These are phyloP conservation scores for Hormiphora californensis DNA, from an alignment of 37 sponge, comb jelly and placozoan species.

Conservation along the genomic window DNA sequence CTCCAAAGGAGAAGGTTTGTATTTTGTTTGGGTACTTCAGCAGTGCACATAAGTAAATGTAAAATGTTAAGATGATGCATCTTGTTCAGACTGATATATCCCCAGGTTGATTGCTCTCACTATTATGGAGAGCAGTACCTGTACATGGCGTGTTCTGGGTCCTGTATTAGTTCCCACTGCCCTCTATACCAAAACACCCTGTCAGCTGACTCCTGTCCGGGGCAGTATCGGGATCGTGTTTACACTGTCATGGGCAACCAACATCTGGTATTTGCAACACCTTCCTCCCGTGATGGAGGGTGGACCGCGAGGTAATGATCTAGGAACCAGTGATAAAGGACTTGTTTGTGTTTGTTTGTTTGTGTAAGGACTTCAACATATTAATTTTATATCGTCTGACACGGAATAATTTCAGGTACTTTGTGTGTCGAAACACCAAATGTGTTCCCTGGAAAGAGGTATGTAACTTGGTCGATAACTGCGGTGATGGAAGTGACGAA, in stretches of 20 bases:
- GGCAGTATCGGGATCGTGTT: background rate
- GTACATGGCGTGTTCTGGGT: background rate
- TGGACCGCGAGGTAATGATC: too few species aligned
- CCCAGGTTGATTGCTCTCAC: too few species aligned
- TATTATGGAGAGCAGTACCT: background rate
- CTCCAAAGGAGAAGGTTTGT: too few species aligned
- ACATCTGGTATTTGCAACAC: background rate
- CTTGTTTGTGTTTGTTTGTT: too few species aligned
- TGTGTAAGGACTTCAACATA: too few species aligned
- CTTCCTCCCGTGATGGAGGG: too few species aligned
- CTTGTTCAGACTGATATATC: too few species aligned
- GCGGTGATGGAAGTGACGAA: constrained; percentile 40
- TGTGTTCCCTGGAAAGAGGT: background rate
- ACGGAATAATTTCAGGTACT: background rate
- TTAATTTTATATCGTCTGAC: too few species aligned
- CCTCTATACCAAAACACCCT: background rate
- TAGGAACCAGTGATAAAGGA: too few species aligned
- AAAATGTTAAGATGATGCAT: too few species aligned
- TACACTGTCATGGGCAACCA: background rate
- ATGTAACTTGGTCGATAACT: constrained; percentile 26
- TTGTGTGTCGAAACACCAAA: background rate
- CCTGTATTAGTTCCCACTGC: background rate
- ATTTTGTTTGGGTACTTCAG: too few species aligned
- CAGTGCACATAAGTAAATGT: too few species aligned
- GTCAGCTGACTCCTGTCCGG: constrained; percentile 2